Base-by-base conservation (phyloP, 2,113 vertebrate genomes). In the Brachypteracias leptosomus region DNA sequence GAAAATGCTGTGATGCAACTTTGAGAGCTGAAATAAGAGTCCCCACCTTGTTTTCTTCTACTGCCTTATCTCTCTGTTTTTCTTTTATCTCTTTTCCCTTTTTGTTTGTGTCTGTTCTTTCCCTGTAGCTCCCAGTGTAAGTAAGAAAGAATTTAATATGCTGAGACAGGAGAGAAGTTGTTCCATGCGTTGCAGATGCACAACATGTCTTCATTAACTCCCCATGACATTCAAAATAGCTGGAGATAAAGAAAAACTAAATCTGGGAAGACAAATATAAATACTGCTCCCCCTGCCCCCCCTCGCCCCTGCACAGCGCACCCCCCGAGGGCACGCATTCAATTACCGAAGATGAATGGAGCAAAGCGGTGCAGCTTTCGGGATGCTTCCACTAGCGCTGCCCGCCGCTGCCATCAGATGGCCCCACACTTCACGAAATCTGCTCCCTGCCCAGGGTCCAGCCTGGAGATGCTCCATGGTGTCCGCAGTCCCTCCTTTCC, bases 131-230 rank as follows among this genome's bases (percentile, higher is more conserved):
- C 26, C 66, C 65, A 36, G 26, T 72, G 63, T 95, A 95, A 93
- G 70, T 82, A 95, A 97, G 78, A 73, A 91, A 97, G 88, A 79
- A 59, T 96, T 96, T 97, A 96, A 97, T 97, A 94, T 42, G 81
- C 93, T 73, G 88, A 97, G 97, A 97, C 94, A 95, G 91, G 93
- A 95, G 88, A 94, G 96, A 76, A 97, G 89, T 76, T 67, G 96
- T 83, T 97, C 94, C 94, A 76, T 47, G 96, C 95, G 31, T 90
- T 95, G 93, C 92, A 91, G 79, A 91, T 58, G 51, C 93, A 91
- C 82, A 96, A 96, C 97, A 96, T 92, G 95, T 98, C 98, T 98
- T 98, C 97, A 98, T 98, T 98, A 98, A 97, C 96, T 98, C 97
- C 95, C 96, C 52, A 71, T 97, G 98, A 98, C 98, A 95, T 97